Evolutionary conservation across 2,113 vertebrate species (phyloP).

Genomic region (Regulus satrapa): DNA sequence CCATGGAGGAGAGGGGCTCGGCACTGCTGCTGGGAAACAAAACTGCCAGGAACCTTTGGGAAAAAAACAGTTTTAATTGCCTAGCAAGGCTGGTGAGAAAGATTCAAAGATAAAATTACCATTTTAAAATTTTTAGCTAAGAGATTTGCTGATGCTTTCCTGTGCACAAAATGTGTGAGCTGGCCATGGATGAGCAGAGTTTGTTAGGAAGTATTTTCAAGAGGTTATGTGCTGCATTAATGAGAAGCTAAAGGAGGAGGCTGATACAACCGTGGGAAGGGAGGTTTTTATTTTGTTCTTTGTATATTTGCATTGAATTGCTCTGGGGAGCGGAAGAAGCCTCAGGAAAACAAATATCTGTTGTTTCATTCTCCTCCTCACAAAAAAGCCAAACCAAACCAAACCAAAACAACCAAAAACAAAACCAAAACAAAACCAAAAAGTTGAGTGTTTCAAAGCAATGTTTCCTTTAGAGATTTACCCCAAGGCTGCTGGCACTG

Average conservation of each 20-base stretch:
- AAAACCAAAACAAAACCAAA: neutral
- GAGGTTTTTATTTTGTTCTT: slow-evolving; percentile 21
- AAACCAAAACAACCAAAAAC: neutral
- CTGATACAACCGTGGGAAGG: neutral
- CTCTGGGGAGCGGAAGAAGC: slow-evolving; percentile 13
- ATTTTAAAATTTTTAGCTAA: neutral
- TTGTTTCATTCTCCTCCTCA: neutral
- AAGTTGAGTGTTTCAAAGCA: neutral
- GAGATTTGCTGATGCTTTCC: neutral
- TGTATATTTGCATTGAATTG: slow-evolving; percentile 29
- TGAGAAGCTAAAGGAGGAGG: neutral
- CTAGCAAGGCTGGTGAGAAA: neutral
- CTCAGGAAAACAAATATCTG: slow-evolving; percentile 1
- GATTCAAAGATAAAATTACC: slow-evolving; percentile 24
- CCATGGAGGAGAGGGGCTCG: neutral
- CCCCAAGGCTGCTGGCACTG: neutral
- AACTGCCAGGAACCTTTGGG: neutral
- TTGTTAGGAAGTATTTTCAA: neutral
- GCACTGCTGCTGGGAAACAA: neutral
- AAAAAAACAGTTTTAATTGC: neutral
- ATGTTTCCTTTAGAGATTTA: neutral
- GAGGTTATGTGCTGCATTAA: slow-evolving; percentile 13
- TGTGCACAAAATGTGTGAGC: neutral
- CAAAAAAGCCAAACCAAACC: no score
- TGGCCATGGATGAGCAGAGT: neutral